Evolutionary conservation across 37 sponge, comb jelly and placozoan species (phyloP), one percentile per base, ranked within the genome.

Genomic region (Spongia lamella): DNA sequence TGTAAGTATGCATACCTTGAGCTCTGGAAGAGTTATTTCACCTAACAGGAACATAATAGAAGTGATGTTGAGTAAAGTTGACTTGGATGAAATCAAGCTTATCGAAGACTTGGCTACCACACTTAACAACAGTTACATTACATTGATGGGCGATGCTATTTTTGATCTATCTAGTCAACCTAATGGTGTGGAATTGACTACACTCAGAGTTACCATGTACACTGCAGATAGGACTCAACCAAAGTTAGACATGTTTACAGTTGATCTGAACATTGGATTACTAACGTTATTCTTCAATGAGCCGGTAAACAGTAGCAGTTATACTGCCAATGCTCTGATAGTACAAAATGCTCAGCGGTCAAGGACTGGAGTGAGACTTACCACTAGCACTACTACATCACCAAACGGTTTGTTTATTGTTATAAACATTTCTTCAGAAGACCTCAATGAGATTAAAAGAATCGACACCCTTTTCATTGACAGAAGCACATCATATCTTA

Each of bases 391-490:
- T n/a, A 78, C 89, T 0, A 16, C 32, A 25, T 83, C 85, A 0
- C 20, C 47, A 5, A 84, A 94, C 69, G 95, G 92, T 1, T 79
- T 75, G 38, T 32, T 38, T 19, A 37, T 94, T 16, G 47, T 73
- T 2, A 53, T 94, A 7, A 54, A 4, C 16, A 65, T 94, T 21
- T 90, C 95, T 37, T 37, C 31, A 5, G 68, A 68, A n/a, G 89
- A 90, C 47, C 51, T 90, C 69, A 80, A 94, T 72, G 95, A 90
- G 38, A 84, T 94, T 51, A 90, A 94, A 68, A 67, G 91, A 55
- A 78, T 90, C 55, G 92, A 90, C 73, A 50, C 74, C 1, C 82
- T 94, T 22, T 66, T 82, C 2, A 67, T 78, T 1, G 58, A 59
- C 66, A 32, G 27, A 31, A 64, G 52, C 0, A 87, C 87, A 2